phyloP scores from a whole-genome alignment of 2,888 invertebrate genomes.

The Chrysomela aeneicollis region DNA sequence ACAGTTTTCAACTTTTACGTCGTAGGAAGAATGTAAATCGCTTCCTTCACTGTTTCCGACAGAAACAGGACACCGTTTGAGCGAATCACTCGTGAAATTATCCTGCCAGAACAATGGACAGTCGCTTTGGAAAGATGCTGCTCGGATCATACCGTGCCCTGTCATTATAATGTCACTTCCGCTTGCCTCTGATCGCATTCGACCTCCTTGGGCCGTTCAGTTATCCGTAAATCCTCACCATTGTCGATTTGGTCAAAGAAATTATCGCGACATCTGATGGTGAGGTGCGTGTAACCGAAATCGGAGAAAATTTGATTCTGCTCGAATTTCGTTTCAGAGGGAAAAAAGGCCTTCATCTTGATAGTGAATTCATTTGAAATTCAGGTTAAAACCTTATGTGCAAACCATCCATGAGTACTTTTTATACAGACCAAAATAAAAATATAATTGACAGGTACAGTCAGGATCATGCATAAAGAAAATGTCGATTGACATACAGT shows the following conservation, averaged over 20 bases:
- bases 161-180: conserved; percentile 57
- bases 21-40: neutral
- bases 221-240: conserved; percentile 59
- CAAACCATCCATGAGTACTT: no score
- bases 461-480: no score
- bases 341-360: no score
- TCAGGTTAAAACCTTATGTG: no score
- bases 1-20: no score
- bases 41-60: conserved; percentile 42
- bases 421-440: no score
- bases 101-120: conserved; percentile 55
- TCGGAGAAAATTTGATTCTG: neutral
- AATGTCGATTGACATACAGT: no score
- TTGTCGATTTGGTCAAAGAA: conserved; percentile 45
- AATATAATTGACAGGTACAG: no score
- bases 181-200: conserved; percentile 55
- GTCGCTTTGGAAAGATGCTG: conserved; percentile 52
- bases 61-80: conserved; percentile 52
- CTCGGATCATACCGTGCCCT: conserved; percentile 49
- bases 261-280: neutral
- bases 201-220: conserved; percentile 57
- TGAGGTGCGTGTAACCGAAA: neutral
- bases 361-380: no score
- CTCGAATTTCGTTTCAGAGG: neutral
- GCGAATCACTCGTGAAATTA: conserved; percentile 57